Conservation (phyloP, 2,888 invertebrate species). For the Craniophora ligustri region DNA sequence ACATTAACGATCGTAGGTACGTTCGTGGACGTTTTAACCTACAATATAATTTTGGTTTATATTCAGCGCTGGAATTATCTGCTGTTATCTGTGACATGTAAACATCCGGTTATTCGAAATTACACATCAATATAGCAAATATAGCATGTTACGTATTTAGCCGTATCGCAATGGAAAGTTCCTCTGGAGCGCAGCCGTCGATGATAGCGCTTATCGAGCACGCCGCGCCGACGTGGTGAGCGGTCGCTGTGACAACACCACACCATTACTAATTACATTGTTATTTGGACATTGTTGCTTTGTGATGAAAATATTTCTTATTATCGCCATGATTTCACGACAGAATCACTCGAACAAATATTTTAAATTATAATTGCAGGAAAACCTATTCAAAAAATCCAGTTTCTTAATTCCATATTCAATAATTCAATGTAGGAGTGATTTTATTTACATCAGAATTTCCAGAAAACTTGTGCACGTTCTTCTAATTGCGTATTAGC, state of each 20-base stretch:
- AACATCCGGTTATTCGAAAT: constrained; percentile 67
- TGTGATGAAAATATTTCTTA: constrained; percentile 10
- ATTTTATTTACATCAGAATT: not conserved
- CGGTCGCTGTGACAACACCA: constrained; percentile 54
- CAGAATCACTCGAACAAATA: not conserved
- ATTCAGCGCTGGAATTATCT: constrained; percentile 33
- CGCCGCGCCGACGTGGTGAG: constrained; percentile 62
- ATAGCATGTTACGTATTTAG: constrained; percentile 51
- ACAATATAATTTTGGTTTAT: constrained; percentile 24
- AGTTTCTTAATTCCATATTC: too few species aligned
- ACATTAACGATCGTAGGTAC: constrained; percentile 1
- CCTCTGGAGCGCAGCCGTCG: constrained; percentile 59
- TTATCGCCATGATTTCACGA: constrained; percentile 4
- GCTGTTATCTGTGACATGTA: constrained; percentile 54
- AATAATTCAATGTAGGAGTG: too few species aligned
- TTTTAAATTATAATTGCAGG: not conserved
- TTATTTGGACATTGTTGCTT: constrained; percentile 42
- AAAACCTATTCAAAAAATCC: not conserved
- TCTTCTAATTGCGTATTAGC: constrained; percentile 1
- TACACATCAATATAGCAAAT: constrained; percentile 55
- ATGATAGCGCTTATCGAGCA: constrained; percentile 70
- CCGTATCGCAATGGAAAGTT: constrained; percentile 73
- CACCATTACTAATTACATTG: constrained; percentile 48
- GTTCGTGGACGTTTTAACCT: constrained; percentile 21
- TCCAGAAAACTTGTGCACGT: constrained; percentile 1